Evolutionary conservation across 2,113 vertebrate species (phyloP).

Genomic region (Pelusios castaneus): DNA sequence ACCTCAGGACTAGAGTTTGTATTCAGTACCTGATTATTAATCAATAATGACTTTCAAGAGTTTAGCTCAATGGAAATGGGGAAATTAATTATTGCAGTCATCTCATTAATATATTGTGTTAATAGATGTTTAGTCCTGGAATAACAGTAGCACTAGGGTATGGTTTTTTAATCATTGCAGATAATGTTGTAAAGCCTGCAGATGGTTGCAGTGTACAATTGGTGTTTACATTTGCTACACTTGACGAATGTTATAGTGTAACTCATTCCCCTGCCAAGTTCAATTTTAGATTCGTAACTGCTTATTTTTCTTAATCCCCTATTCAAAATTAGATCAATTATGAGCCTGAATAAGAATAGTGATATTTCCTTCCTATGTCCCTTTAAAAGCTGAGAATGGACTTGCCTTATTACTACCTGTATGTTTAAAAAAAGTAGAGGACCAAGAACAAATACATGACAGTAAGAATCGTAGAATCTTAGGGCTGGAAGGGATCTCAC

Average conservation of each 20-base stretch:
- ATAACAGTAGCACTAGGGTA: background rate
- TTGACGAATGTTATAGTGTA: fast-evolving
- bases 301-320: background rate
- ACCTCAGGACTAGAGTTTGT: fast-evolving
- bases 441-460: background rate
- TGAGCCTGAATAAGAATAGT: background rate
- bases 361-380: background rate
- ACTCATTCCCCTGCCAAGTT: background rate
- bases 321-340: background rate
- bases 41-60: slow-evolving; percentile 23
- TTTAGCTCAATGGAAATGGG: slow-evolving; percentile 13
- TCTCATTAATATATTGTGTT: slow-evolving; percentile 38
- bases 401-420: background rate
- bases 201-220: background rate
- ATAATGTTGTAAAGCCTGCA: background rate
- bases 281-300: background rate
- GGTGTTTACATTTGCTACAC: background rate
- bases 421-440: background rate
- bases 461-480: too few species aligned
- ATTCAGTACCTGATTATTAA: background rate
- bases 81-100: slow-evolving; percentile 62
- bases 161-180: slow-evolving; percentile 42
- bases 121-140: slow-evolving; percentile 20
- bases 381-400: background rate
- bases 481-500: too few species aligned